phyloP scores from a whole-genome alignment of 2,888 invertebrate genomes.

The Ormyrus pomaceus region DNA sequence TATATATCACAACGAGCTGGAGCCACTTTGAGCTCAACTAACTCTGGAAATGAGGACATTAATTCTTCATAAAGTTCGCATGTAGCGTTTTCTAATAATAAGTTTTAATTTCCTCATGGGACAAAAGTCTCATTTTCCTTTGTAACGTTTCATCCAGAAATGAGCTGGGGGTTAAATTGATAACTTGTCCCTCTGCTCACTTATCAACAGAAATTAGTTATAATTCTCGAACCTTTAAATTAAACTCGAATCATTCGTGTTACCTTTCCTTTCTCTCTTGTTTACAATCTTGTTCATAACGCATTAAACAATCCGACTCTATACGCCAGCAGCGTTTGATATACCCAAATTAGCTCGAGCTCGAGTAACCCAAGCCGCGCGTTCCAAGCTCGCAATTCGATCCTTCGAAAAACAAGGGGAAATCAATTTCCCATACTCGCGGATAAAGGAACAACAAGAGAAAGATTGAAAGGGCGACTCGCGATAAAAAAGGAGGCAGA shows the following conservation, averaged over 20 bases:
- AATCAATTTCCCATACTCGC: slow-evolving; percentile 49
- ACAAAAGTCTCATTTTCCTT: slow-evolving; percentile 2
- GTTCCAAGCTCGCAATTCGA: no score
- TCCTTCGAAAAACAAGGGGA: slow-evolving; percentile 26
- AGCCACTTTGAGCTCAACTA: no score
- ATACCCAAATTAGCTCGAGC: no score
- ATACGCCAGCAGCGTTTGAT: slow-evolving; percentile 7
- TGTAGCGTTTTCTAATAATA: not conserved
- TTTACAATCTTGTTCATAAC: no score
- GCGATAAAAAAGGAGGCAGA: slow-evolving; percentile 16
- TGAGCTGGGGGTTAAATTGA: not conserved
- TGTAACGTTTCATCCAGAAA: not conserved
- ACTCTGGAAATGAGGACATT: not conserved
- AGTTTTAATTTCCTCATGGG: not conserved
- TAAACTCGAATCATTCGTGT: no score
- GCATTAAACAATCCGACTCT: not conserved
- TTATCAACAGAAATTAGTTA: no score
- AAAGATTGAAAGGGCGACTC: slow-evolving; percentile 46
- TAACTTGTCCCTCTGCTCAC: no score
- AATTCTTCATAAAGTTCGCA: not conserved
- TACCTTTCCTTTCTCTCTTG: no score
- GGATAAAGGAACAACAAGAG: slow-evolving; percentile 42
- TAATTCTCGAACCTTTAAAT: no score
- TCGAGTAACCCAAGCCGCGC: no score
- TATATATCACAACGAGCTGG: no score